A percentile compares a stretch with the other conserved stretches of the same genome.
Evolutionary conservation across 2,888 invertebrate genomes (phyloP).

Genomic region (Ennomos quercinarius): DNA sequence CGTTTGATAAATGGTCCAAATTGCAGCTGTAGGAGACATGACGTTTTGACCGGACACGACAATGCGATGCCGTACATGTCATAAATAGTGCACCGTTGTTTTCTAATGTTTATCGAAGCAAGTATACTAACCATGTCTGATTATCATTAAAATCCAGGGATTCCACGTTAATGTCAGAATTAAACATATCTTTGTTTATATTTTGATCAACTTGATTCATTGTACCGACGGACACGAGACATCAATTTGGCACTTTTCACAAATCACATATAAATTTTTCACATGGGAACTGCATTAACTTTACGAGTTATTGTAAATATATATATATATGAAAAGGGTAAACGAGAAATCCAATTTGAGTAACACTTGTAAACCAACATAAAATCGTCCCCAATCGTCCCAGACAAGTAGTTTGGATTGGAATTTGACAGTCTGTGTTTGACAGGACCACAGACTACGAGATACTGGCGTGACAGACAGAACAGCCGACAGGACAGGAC

Average conservation of each 20-base stretch:
- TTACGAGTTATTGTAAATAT: constrained; percentile 69
- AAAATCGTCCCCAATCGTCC: constrained; percentile 58
- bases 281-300: constrained; percentile 71
- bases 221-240: constrained; percentile 69
- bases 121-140: constrained; percentile 84
- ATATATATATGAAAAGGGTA: constrained; percentile 69
- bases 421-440: constrained; percentile 73
- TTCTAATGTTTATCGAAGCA: constrained; percentile 14
- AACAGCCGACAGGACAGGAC: no score
- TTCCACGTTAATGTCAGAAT: constrained; percentile 85
- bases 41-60: constrained; percentile 50
- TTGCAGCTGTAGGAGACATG: constrained; percentile 45
- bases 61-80: constrained; percentile 37
- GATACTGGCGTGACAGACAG: no score
- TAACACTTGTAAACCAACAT: constrained; percentile 54
- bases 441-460: constrained; percentile 43
- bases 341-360: constrained; percentile 53
- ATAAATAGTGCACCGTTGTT: constrained; percentile 21
- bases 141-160: constrained; percentile 83
- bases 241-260: constrained; percentile 82
- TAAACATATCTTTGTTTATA: constrained; percentile 85
- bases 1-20: constrained; percentile 42
- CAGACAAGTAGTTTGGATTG: constrained; percentile 78
- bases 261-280: constrained; percentile 69
- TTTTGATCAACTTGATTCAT: constrained; percentile 82